Conservation (phyloP, 2,888 invertebrate genomes). For the Caenorhabditis wallacei region DNA sequence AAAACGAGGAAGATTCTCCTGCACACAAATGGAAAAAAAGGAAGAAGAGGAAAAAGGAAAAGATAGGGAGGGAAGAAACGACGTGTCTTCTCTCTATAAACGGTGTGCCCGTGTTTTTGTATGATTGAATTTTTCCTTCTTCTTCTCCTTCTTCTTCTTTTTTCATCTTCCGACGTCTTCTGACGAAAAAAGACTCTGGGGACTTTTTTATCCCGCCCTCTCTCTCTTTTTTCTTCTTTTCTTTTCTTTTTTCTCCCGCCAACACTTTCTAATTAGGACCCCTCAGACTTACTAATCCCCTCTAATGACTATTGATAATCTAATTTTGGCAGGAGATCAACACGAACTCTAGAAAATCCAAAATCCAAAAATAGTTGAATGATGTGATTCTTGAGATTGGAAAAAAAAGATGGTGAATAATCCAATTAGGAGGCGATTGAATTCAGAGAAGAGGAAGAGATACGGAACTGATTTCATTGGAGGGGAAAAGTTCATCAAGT, state of each 20-base stretch:
- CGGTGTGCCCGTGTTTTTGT: constrained; percentile 29
- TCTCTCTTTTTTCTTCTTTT: neutral
- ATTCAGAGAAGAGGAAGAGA: too few relatives aligned
- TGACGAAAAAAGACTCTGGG: constrained; percentile 17
- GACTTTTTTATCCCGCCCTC: neutral
- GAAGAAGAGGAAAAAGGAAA: constrained; percentile 5
- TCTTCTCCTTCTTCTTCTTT: neutral
- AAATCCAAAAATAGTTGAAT: neutral
- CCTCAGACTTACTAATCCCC: neutral
- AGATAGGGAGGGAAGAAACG: neutral
- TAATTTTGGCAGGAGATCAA: neutral
- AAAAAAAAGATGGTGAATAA: too few relatives aligned
- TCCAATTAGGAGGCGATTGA: too few relatives aligned
- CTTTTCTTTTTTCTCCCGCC: constrained; percentile 10
- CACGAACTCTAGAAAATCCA: neutral
- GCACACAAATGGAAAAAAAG: neutral
- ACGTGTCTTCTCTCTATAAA: constrained; percentile 23
- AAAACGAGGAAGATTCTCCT: constrained; percentile 9
- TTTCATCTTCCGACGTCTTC: constrained; percentile 17
- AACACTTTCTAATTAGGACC: constrained; percentile 8
- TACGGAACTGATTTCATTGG: too few relatives aligned
- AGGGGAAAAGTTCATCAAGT: too few relatives aligned
- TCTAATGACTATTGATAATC: too few relatives aligned
- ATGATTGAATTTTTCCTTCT: constrained; percentile 50
- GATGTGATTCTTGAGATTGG: too few relatives aligned